phyloP scores from a whole-genome alignment of 2,888 invertebrate species.

The Microctonus aethiopoides region DNA sequence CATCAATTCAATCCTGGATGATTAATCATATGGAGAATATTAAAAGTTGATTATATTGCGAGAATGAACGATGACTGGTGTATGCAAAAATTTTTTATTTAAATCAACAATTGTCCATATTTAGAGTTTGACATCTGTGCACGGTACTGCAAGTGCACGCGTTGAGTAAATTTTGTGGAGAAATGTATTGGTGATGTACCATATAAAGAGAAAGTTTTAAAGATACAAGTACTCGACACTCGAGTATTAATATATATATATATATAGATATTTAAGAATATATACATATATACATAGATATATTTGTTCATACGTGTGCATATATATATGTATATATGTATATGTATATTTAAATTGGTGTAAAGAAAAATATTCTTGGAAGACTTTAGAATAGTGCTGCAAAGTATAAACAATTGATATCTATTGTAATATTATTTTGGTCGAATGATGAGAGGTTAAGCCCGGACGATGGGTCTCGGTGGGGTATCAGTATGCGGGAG shows the following conservation, averaged over 20 bases:
- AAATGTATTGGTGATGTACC: constrained; percentile 23
- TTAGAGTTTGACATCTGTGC: constrained; percentile 19
- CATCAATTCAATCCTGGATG: too few relatives aligned
- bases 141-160: not conserved
- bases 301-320: not conserved
- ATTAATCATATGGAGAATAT: not conserved
- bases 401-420: not conserved
- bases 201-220: constrained; percentile 25
- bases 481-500: constrained; percentile 65
- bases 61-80: not conserved
- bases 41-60: not conserved
- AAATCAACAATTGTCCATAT: constrained; percentile 5
- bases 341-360: not conserved
- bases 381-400: not conserved
- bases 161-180: constrained; percentile 8
- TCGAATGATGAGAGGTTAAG: constrained; percentile 67
- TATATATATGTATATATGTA: not conserved
- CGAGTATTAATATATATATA: constrained; percentile 1
- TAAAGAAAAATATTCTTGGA: not conserved
- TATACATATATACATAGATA: not conserved
- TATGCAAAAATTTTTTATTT: not conserved
- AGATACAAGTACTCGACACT: not conserved
- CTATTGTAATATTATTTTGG: constrained; percentile 31
- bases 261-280: not conserved
- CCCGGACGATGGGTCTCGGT: constrained; percentile 58